Base-by-base conservation (phyloP, 2,797 vertebrate genomes). In the Lycodopsis pacificus region DNA sequence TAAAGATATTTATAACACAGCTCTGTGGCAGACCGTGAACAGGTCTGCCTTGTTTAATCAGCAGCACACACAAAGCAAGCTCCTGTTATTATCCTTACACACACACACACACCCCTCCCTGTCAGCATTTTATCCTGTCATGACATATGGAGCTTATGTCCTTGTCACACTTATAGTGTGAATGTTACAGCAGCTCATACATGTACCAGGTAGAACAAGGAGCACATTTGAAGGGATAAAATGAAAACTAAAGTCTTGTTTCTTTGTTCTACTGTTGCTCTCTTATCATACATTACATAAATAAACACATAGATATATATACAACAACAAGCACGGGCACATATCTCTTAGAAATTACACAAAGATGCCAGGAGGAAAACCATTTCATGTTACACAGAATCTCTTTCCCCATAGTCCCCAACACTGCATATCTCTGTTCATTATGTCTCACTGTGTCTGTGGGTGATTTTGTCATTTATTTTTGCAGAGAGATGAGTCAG, bases 401-500 rank as follows among this genome's bases (percentile, higher is more conserved):
- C 22, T 65, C 7, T 30, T 25, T 34, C n/a, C 7, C 4, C 62
- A 30, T 5, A 69, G 22, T 46, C 44, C 13, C 19, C 12, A 10
- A 34, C 2, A 6, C 9, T 65, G 15, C 13, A n/a, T 57, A 25
- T 51, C 4, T 71, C 6, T 57, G 1, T 36, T 38, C n/a, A 40
- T n/a, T 13, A 19, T 44, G 5, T 74, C 27, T 44, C 11, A 5
- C 1, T 7, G 46, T 30, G 2, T 76, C 8, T 54, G 42, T 71
- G 58, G 10, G 22, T 87, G 36, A 86, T 80, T 65, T 27, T 67
- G 30, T 72, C 3, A 17, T 84, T 74, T 87, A 0, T 80, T 66
- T 68, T 71, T 15, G 54, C 84, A 93, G 95, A 95, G 93, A 91
- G 90, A 98, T 99, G 97, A 98, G 96, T 92, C 94, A 97, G 94